Evolutionary conservation across 2,113 vertebrate species (phyloP).

Genomic region (Takifugu bimaculatus): DNA sequence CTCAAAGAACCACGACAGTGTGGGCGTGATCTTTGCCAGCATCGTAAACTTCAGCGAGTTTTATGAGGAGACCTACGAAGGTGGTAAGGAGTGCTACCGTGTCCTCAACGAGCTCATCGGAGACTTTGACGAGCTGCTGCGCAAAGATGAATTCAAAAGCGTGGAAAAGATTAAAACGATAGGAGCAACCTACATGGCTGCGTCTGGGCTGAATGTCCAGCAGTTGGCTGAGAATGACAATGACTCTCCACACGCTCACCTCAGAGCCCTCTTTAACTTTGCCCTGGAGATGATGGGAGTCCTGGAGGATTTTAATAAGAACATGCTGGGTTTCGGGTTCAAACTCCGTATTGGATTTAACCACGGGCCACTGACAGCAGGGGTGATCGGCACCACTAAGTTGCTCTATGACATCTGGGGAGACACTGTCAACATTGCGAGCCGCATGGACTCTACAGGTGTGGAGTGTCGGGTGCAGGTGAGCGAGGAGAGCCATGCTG

Average conservation of each 20-base stretch:
- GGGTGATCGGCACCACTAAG: constrained; percentile 98
- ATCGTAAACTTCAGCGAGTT: constrained; percentile 99
- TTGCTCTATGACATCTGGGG: constrained; percentile 98
- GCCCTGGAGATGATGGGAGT: constrained; percentile 98
- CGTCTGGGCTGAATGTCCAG: constrained; percentile 86
- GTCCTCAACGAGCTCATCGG: constrained; percentile 96
- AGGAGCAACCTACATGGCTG: constrained; percentile 97
- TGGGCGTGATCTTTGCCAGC: constrained; percentile 95
- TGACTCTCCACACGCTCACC: constrained; percentile 82
- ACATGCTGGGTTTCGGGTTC: constrained; percentile 98
- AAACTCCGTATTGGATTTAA: constrained; percentile 96
- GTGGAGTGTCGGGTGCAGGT: constrained; percentile 97
- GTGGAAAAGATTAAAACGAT: constrained; percentile 99
- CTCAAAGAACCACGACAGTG: constrained; percentile 95
- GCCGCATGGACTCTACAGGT: constrained; percentile 97
- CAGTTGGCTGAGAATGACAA: constrained; percentile 80
- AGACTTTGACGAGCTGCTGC: constrained; percentile 94
- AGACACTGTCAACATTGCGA: constrained; percentile 98
- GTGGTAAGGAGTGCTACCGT: constrained; percentile 95
- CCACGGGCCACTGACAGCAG: constrained; percentile 92
- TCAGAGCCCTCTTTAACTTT: constrained; percentile 93
- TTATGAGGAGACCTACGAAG: constrained; percentile 97
- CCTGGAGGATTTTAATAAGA: constrained; percentile 98
- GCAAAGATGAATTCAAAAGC: constrained; percentile 81
- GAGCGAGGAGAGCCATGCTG: constrained; percentile 92